Conservation (phyloP, 2,113 vertebrate genomes). For the Penelope pileata region DNA sequence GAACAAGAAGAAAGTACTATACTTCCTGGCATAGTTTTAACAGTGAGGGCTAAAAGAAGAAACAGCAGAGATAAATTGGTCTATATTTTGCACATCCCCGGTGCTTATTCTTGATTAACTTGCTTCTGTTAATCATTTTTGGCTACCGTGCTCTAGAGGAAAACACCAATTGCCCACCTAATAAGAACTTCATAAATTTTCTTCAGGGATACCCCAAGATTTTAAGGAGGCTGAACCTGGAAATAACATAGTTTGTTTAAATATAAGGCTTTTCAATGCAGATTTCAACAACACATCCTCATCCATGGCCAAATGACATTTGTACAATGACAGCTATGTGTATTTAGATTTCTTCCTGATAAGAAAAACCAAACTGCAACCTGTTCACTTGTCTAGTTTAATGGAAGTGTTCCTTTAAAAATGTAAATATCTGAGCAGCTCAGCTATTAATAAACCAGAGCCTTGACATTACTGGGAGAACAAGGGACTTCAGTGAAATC, state of each 20-base stretch:
- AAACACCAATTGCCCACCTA: not conserved
- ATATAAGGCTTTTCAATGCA: not conserved
- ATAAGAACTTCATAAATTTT: not conserved
- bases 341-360: not conserved
- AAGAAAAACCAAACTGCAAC: not conserved
- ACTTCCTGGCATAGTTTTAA: not conserved
- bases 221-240: not conserved
- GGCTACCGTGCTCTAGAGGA: rapidly evolving
- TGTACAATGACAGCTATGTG: not conserved
- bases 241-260: not conserved
- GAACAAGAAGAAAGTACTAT: not conserved
- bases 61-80: not conserved
- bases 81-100: not conserved
- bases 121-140: not conserved
- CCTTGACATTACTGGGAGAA: not conserved
- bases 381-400: not conserved
- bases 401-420: not conserved
- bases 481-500: not conserved
- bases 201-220: not conserved
- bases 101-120: not conserved
- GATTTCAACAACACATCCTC: not conserved
- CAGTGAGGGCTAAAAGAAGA: not conserved
- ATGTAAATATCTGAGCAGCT: not conserved
- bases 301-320: not conserved
- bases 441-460: not conserved